Evolutionary conservation across 2,797 vertebrate species (phyloP).

Genomic region (Hirundo rustica): DNA sequence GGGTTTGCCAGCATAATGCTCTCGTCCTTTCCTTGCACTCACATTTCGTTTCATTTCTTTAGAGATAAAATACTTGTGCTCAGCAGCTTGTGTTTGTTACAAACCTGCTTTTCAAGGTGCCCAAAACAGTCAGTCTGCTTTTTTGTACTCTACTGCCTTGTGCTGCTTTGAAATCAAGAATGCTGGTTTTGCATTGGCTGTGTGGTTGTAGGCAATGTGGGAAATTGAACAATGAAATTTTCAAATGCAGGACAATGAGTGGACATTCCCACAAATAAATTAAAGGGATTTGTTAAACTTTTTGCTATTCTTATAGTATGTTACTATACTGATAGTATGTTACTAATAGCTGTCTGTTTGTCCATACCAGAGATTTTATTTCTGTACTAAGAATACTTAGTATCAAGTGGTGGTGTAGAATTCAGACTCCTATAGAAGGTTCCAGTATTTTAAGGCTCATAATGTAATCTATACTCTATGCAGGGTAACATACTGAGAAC

Average conservation of each 20-base stretch:
- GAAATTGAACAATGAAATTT: not conserved
- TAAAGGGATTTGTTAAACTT: not conserved
- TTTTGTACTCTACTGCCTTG: constrained; percentile 43
- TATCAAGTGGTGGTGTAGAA: not conserved
- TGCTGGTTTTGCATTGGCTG: not conserved
- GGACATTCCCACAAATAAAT: not conserved
- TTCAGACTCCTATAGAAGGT: not conserved
- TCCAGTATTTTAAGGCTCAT: not conserved
- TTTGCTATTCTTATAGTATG: not conserved
- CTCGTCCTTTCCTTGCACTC: constrained; percentile 10
- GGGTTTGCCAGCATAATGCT: not conserved
- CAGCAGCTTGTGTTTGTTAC: constrained; percentile 68
- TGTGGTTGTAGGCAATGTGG: not conserved
- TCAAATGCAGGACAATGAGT: not conserved
- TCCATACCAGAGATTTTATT: not conserved
- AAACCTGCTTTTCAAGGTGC: constrained; percentile 12
- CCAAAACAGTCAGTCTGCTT: constrained; percentile 61
- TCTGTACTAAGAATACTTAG: not conserved
- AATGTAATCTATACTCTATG: not conserved
- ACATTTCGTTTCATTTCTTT: not conserved
- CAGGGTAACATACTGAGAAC: not conserved
- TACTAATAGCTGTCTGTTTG: not conserved
- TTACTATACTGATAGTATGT: not conserved
- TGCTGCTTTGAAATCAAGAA: not conserved
- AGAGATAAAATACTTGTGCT: constrained; percentile 57